phyloP scores from a whole-genome alignment of 2,113 vertebrate genomes.

The Psammodynastes pulverulentus region DNA sequence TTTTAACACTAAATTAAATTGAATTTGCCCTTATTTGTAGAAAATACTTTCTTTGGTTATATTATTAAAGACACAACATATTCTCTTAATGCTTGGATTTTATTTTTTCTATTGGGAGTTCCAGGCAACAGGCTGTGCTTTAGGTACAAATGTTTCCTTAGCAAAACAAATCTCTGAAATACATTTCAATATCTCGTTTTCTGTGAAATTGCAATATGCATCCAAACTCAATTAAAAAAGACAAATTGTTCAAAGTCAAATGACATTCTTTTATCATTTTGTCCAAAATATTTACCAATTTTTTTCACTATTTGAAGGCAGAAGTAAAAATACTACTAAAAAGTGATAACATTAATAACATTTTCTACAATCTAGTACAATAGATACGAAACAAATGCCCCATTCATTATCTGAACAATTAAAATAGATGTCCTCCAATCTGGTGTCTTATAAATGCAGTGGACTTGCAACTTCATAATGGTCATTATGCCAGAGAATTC shows the following conservation, averaged over 20 bases:
- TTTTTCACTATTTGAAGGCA: rapidly evolving
- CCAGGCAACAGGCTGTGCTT: not conserved
- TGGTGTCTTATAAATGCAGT: not conserved
- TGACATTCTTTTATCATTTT: not conserved
- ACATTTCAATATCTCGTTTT: not conserved
- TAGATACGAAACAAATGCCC: not conserved
- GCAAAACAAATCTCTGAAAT: not conserved
- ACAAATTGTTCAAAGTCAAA: not conserved
- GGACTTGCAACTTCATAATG: not conserved
- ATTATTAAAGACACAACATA: not conserved
- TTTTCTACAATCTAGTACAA: rapidly evolving
- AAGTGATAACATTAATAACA: not conserved
- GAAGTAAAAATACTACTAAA: not conserved
- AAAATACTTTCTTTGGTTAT: not conserved
- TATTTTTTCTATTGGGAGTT: not conserved
- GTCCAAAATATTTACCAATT: rapidly evolving
- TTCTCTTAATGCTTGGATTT: not conserved
- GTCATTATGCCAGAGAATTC: not conserved
- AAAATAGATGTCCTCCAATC: not conserved
- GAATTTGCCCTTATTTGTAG: not conserved
- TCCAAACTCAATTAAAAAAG: not conserved
- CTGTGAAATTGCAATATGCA: not conserved
- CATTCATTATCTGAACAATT: not conserved
- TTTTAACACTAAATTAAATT: not conserved
- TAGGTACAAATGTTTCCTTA: rapidly evolving